phyloP scores from a whole-genome alignment of 2,113 vertebrate species.

The Phocoena sinus region DNA sequence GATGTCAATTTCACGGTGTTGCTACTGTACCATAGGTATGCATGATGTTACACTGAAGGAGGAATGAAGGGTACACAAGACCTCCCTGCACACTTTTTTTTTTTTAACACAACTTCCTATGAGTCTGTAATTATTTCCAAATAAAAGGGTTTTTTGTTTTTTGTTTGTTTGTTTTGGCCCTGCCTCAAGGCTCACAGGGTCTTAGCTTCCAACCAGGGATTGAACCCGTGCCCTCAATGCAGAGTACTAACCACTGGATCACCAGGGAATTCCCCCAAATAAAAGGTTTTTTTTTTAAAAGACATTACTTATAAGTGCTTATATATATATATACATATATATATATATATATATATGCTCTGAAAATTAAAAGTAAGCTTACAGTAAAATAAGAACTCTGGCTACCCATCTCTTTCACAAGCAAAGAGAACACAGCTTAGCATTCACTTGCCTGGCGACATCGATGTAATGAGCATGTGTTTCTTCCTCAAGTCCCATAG shows the following conservation, averaged over 20 bases:
- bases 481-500: constrained; percentile 91
- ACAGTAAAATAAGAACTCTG: neutral
- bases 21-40: neutral
- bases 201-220: neutral
- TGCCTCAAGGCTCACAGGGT: neutral
- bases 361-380: constrained; percentile 16
- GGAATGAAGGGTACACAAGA: neutral
- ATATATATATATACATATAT: neutral
- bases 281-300: neutral
- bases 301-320: neutral
- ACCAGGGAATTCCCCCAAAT: neutral
- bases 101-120: neutral
- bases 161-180: neutral
- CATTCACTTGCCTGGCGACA: constrained; percentile 87
- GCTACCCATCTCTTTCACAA: neutral
- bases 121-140: neutral
- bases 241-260: neutral
- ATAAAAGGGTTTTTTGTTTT: neutral
- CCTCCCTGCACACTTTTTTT: neutral
- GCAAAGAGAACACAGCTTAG: neutral
- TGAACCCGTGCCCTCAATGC: neutral
- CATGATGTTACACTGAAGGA: neutral
- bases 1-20: neutral
- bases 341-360: neutral
- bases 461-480: constrained; percentile 91